Percentiles rank a stretch among this genome's conserved stretches.
phyloP scores from a whole-genome alignment of 2,797 vertebrate species.

The Ptychobarbus kaznakovi region DNA sequence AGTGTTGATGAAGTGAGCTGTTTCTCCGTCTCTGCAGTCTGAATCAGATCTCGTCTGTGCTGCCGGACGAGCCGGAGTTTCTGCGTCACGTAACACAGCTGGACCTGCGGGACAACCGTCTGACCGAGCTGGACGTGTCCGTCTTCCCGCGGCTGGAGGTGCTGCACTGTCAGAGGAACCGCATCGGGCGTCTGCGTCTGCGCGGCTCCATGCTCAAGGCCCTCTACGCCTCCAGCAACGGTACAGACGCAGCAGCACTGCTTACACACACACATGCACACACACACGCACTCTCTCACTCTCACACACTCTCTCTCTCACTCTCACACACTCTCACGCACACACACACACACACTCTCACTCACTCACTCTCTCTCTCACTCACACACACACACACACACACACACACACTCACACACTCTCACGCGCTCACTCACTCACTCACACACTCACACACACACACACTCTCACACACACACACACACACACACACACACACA shows the following conservation, averaged over 20 bases:
- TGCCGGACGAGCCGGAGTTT: constrained; percentile 86
- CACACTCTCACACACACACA: no score
- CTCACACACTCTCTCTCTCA: background rate
- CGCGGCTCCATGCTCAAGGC: constrained; percentile 90
- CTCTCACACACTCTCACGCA: no score
- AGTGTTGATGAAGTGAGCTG: background rate
- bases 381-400: no score
- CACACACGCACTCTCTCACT: background rate
- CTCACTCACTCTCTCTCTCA: no score
- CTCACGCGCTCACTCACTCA: no score
- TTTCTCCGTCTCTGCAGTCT: constrained; percentile 75
- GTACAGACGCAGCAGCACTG: constrained; percentile 72
- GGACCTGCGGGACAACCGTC: constrained; percentile 92
- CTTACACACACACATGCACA: background rate
- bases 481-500: no score
- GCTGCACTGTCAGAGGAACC: constrained; percentile 95
- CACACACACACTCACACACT: no score
- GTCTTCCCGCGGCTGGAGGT: constrained; percentile 90
- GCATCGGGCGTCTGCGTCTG: constrained; percentile 82
- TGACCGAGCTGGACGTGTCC: constrained; percentile 86
- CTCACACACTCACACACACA: no score
- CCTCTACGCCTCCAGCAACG: constrained; percentile 88
- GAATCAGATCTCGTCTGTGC: constrained; percentile 87
- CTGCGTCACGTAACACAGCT: constrained; percentile 92
- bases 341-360: no score